Evolutionary conservation across 2,113 vertebrate species (phyloP), one percentile per base, ranked within the genome.

Genomic region (Paradoxurus hermaphroditus): DNA sequence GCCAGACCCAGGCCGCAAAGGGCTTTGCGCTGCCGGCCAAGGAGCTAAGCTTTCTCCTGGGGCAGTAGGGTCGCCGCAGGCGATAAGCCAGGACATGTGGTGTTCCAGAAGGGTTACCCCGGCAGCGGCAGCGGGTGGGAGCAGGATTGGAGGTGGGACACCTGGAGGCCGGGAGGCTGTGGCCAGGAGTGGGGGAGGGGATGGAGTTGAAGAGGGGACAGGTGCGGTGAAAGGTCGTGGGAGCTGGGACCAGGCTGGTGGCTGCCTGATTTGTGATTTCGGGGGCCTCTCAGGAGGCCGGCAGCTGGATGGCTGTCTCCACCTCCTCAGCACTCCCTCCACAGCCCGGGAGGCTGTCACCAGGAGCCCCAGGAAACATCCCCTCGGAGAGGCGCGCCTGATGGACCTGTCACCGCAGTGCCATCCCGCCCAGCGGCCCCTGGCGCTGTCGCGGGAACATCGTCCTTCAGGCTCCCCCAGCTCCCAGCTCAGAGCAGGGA

Each of bases 401-500:
- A 75, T 4, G 73, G 93, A 53, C 67, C 93, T 97, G 95, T 96
- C 97, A 95, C 56, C 81, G 5, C 3, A 0, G 86, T 63, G 89
- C 91, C 81, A 56, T 68, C 81, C 90, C 11, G 1, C 88, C 67
- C 56, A 18, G 67, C 82, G 3, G 83, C 81, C 70, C 78, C 72
- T 44, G 9, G 39, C 79, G 4, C 44, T 72, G n/a, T 0, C 39
- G 4, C 46, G 19, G 77, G 46, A 94, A 68, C 4, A 0, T 12
- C 21, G 72, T 85, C 96, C 95, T 93, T 85, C 96, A 92, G 93
- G 77, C 53, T 68, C 49, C 49, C 36, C 29, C n/a, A 18, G 87
- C 63, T 67, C 79, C 62, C 41, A 36, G 89, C 96, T 34, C 78
- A 1, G 70, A 94, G 67, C 46, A 1, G 53, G 46, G 62, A 62